Evolutionary conservation across 2,888 invertebrate genomes (phyloP).

Genomic region (Eudasyphora cyanicolor): DNA sequence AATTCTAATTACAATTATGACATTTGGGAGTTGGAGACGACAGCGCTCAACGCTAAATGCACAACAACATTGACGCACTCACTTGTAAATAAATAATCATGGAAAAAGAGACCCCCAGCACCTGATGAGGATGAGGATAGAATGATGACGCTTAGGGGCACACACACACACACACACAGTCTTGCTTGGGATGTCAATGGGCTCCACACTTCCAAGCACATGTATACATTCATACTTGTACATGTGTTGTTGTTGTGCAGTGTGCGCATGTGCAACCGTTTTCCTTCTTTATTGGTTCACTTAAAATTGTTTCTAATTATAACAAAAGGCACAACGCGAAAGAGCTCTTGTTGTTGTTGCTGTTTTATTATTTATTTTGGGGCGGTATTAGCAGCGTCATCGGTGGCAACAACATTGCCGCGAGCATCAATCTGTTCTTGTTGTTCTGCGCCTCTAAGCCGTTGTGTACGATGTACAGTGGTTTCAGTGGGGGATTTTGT

Average conservation of each 20-base stretch:
- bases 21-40: conserved; percentile 57
- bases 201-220: background rate
- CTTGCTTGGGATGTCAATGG: background rate
- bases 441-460: conserved; percentile 11
- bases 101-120: conserved; percentile 62
- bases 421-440: background rate
- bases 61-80: background rate
- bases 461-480: background rate
- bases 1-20: conserved; percentile 67
- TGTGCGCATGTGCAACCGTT: conserved; percentile 62
- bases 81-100: conserved; percentile 50
- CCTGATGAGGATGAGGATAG: conserved; percentile 50
- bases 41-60: conserved; percentile 7
- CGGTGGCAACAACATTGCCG: background rate
- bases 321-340: conserved; percentile 39
- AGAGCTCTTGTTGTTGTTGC: background rate
- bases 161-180: too few species aligned
- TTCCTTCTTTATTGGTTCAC: conserved; percentile 49
- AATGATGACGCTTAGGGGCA: background rate
- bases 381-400: conserved; percentile 24
- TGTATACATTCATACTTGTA: background rate
- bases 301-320: conserved; percentile 63
- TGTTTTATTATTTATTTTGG: conserved; percentile 25
- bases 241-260: background rate
- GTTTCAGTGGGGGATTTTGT: too few species aligned